A percentile compares a stretch with the other conserved stretches of the same genome.
Conservation (phyloP, 2,888 invertebrate genomes). For the Rotaria macrura region DNA sequence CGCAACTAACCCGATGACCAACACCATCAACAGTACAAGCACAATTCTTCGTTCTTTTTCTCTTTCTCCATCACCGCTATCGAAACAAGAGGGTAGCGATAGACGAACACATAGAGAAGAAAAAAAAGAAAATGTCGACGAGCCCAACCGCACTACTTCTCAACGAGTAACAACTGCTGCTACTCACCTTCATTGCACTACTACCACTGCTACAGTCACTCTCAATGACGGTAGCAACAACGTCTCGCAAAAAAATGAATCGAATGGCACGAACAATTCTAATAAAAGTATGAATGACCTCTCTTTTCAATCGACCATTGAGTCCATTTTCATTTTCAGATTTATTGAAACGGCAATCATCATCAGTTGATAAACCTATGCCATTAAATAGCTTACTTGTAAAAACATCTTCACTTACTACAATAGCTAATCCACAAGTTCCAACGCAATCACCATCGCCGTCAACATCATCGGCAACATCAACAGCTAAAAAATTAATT, state of each 20-base stretch:
- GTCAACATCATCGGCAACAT: not conserved
- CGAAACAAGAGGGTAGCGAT: not conserved
- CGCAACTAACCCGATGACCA: not conserved
- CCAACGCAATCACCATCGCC: not conserved
- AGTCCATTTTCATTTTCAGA: not conserved
- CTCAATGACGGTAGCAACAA: conserved; percentile 8
- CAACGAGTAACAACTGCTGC: conserved; percentile 12
- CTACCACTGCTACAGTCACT: not conserved
- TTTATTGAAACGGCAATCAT: not conserved
- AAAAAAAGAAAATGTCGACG: conserved; percentile 3
- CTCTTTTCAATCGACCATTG: not conserved
- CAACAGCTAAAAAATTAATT: not conserved
- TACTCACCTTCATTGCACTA: conserved; percentile 10
- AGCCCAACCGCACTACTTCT: not conserved
- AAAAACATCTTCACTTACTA: not conserved
- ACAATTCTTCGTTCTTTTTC: not conserved
- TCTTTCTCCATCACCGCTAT: not conserved
- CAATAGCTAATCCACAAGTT: not conserved
- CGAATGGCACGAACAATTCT: not conserved
- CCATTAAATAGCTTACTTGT: not conserved
- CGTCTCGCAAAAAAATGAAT: conserved; percentile 8
- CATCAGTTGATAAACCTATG: not conserved
- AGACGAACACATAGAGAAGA: not conserved
- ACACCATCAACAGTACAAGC: not conserved
- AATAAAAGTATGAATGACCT: not conserved